Evolutionary conservation across 2,888 invertebrate genomes (phyloP).

Genomic region (Punctoribates punctum): DNA sequence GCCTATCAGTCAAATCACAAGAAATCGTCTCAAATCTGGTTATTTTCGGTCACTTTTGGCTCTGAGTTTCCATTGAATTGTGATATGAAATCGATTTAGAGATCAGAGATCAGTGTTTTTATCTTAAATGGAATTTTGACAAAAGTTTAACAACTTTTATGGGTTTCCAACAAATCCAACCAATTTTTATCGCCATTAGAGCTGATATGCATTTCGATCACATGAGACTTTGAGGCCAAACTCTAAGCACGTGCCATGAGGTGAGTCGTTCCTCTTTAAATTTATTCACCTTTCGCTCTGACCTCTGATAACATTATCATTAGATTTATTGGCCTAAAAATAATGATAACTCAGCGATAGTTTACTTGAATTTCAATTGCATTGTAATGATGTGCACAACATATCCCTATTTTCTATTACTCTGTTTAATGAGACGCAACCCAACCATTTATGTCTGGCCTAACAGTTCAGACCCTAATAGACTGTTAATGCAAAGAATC

Average conservation of each 20-base stretch:
- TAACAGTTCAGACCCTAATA: background rate
- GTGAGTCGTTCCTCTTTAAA: conserved; percentile 30
- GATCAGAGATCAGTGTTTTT: background rate
- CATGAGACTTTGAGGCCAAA: conserved; percentile 19
- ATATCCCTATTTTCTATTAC: background rate
- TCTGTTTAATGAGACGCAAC: conserved; percentile 32
- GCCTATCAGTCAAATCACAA: too few species aligned
- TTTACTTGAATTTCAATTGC: background rate
- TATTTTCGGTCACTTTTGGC: too few species aligned
- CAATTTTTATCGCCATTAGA: conserved; percentile 18
- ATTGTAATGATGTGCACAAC: conserved; percentile 7
- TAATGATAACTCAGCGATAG: background rate
- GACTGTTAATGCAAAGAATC: background rate
- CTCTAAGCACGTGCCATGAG: conserved; percentile 17
- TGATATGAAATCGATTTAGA: too few species aligned
- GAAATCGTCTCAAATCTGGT: too few species aligned
- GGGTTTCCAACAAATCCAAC: background rate
- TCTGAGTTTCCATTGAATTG: too few species aligned
- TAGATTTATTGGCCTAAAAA: conserved; percentile 17
- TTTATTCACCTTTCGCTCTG: conserved; percentile 11
- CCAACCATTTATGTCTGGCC: background rate
- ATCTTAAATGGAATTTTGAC: background rate
- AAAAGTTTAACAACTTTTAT: background rate
- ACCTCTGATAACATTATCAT: conserved; percentile 26
- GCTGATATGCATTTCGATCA: conserved; percentile 25